A percentile compares a stretch with the other conserved stretches of the same genome.
Conservation (phyloP, 2,888 invertebrate species). For the Rhopalosiphum nymphaeae region DNA sequence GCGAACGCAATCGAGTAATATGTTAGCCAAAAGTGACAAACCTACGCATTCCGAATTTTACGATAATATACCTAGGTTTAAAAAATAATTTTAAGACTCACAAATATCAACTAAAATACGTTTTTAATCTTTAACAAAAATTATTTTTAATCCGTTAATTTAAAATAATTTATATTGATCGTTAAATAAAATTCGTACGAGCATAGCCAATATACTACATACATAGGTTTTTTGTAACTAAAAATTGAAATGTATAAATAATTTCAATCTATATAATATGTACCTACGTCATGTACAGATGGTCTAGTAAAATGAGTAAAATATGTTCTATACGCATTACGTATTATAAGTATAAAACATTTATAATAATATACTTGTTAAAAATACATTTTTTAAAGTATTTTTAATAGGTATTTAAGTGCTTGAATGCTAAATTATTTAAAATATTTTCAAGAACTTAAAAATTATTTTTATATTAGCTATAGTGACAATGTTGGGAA, state of each 20-base stretch:
- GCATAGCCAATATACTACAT: background rate
- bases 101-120: background rate
- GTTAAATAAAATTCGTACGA: background rate
- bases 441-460: background rate
- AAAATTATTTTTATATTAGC: background rate
- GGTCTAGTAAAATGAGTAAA: constrained; percentile 5
- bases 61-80: background rate
- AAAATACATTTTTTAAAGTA: background rate
- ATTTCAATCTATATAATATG: background rate
- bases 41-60: constrained; percentile 17
- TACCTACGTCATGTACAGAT: constrained; percentile 7
- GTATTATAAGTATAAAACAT: background rate
- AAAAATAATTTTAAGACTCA: background rate
- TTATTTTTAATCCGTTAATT: constrained; percentile 5
- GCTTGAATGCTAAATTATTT: background rate
- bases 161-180: constrained; percentile 3
- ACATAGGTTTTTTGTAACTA: background rate
- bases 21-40: constrained; percentile 19
- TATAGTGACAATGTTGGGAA: too few relatives aligned
- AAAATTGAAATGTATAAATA: constrained; percentile 7
- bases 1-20: constrained; percentile 3
- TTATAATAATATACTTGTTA: background rate
- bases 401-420: background rate
- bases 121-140: background rate
- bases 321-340: background rate